These are phyloP conservation scores for Rattus rattus DNA, from an alignment of 2,113 vertebrate genomes.

Conservation along the genomic window DNA sequence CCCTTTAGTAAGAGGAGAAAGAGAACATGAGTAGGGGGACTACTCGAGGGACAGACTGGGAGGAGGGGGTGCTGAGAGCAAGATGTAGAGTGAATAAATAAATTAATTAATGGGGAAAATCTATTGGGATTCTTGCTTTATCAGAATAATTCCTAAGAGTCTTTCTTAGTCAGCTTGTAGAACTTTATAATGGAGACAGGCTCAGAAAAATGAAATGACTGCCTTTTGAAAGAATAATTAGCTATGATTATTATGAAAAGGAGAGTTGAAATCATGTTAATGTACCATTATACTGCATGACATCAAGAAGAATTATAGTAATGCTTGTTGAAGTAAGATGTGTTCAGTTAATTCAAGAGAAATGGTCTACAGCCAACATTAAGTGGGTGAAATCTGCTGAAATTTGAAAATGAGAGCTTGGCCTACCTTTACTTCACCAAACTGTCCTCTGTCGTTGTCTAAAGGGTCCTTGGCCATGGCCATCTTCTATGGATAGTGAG, in stretches of 20 bases:
- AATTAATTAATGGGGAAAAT: background rate
- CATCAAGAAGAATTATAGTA: conserved; percentile 48
- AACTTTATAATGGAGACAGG: background rate
- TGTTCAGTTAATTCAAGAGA: conserved; percentile 34
- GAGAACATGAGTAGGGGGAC: too few species aligned
- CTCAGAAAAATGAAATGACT: conserved; percentile 34
- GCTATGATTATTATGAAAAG: conserved; percentile 38
- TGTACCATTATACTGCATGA: conserved; percentile 8
- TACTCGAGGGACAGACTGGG: too few species aligned
- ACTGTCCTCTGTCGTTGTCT: background rate
- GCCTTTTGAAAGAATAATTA: conserved; percentile 32
- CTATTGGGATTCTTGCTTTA: background rate
- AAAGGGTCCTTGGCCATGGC: background rate
- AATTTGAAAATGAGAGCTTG: background rate
- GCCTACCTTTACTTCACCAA: background rate
- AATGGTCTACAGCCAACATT: background rate
- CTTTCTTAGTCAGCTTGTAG: background rate
- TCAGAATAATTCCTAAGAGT: background rate
- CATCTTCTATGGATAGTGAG: background rate
- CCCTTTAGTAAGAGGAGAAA: too few species aligned
- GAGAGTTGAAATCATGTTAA: conserved; percentile 40
- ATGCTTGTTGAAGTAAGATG: background rate
- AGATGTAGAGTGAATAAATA: too few species aligned
- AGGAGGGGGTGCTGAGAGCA: too few species aligned
- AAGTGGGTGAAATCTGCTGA: background rate